phyloP scores from a whole-genome alignment of 1,140 invertebrate species.

The Panulirus ornatus region DNA sequence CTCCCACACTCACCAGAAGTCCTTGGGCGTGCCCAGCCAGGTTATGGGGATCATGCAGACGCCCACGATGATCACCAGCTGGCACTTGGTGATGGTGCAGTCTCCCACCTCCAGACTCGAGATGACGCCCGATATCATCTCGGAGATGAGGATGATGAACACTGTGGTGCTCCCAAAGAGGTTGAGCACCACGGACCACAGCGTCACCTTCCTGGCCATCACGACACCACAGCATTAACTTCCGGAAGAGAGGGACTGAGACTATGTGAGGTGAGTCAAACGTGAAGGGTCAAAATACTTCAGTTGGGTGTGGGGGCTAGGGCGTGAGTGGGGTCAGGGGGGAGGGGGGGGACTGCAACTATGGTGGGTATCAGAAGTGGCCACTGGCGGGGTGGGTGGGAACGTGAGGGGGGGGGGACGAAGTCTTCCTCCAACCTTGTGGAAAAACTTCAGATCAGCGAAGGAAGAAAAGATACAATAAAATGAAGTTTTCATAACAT shows the following conservation, averaged over 20 bases:
- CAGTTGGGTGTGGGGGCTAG: background rate
- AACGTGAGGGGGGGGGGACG: background rate
- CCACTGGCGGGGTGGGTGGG: background rate
- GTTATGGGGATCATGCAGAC: conserved; percentile 82
- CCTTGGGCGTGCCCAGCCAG: conserved; percentile 86
- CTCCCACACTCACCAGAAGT: conserved; percentile 83
- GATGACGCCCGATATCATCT: conserved; percentile 80
- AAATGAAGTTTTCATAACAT: background rate
- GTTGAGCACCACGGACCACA: conserved; percentile 79
- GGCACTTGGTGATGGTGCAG: conserved; percentile 79
- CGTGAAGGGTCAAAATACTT: background rate
- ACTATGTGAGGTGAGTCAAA: background rate
- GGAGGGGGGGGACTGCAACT: background rate
- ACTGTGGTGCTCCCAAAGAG: conserved; percentile 85
- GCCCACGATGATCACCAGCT: conserved; percentile 84
- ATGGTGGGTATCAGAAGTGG: background rate
- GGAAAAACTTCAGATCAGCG: background rate
- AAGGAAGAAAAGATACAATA: background rate
- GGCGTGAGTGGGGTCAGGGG: background rate
- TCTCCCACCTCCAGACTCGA: conserved; percentile 5
- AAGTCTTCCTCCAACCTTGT: background rate
- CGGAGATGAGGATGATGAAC: conserved; percentile 84
- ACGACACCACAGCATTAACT: too few relatives aligned
- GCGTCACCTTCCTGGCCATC: conserved; percentile 48
- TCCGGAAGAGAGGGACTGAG: too few relatives aligned